Percentiles rank a stretch among this genome's conserved stretches.
Evolutionary conservation across 1,140 invertebrate genomes (phyloP).

Genomic region (Drosophila triauraria): DNA sequence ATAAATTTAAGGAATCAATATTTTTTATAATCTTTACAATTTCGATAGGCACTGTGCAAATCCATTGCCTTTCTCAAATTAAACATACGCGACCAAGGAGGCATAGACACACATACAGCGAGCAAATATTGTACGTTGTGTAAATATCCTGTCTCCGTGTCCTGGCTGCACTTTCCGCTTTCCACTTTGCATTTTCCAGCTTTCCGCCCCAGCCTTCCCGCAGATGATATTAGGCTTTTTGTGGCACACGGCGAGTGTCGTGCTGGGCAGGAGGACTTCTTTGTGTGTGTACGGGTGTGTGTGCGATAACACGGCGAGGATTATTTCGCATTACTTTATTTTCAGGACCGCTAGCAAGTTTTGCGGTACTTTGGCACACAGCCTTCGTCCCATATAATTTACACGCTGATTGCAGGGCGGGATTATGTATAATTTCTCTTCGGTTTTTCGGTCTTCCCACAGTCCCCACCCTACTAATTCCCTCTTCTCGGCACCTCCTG

Average conservation of each 20-base stretch:
- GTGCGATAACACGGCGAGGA: slow-evolving; percentile 80
- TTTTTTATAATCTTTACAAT: neutral
- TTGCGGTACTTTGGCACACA: slow-evolving; percentile 73
- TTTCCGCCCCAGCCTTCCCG: slow-evolving; percentile 5
- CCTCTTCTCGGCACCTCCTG: slow-evolving; percentile 26
- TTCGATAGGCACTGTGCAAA: slow-evolving; percentile 40
- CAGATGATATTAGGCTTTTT: slow-evolving; percentile 66
- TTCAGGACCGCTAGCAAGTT: slow-evolving; percentile 79
- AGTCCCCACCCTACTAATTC: slow-evolving; percentile 6
- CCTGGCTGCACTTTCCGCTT: slow-evolving; percentile 65
- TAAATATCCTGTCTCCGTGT: slow-evolving; percentile 75
- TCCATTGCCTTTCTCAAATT: slow-evolving; percentile 57
- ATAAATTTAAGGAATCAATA: neutral
- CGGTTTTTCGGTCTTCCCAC: slow-evolving; percentile 53
- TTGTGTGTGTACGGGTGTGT: slow-evolving; percentile 46
- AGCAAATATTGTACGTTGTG: slow-evolving; percentile 73
- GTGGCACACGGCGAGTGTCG: slow-evolving; percentile 61
- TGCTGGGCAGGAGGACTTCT: slow-evolving; percentile 45
- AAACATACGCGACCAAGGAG: slow-evolving; percentile 33
- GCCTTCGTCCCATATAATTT: slow-evolving; percentile 75
- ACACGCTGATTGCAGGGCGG: slow-evolving; percentile 79
- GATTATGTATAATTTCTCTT: slow-evolving; percentile 81
- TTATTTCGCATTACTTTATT: slow-evolving; percentile 84
- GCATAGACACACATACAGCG: slow-evolving; percentile 39
- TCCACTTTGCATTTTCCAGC: slow-evolving; percentile 79